Evolutionary conservation across 2,888 invertebrate species (phyloP).

Genomic region (Drosophila infuscata): DNA sequence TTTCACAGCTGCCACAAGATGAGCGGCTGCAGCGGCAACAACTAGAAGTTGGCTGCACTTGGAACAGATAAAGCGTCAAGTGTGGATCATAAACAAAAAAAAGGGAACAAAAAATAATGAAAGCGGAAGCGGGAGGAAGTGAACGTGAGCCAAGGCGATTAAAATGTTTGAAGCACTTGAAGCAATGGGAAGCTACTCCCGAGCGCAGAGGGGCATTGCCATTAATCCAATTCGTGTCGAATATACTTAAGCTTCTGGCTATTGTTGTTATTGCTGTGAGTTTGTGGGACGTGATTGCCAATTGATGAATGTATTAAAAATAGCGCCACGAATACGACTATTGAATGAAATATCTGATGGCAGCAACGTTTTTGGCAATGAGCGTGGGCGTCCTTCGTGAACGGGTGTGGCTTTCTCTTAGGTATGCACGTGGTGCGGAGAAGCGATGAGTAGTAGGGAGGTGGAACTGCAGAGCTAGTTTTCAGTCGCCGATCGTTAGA

Average conservation of each 20-base stretch:
- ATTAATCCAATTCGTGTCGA: constrained; percentile 43
- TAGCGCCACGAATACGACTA: constrained; percentile 50
- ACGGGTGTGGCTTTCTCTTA: constrained; percentile 16
- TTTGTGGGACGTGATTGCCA: constrained; percentile 57
- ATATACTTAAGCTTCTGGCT: background rate
- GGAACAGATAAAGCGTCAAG: constrained; percentile 55
- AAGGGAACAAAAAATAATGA: constrained; percentile 23
- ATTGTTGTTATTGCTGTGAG: constrained; percentile 7
- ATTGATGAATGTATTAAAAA: constrained; percentile 74
- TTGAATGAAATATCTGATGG: constrained; percentile 43
- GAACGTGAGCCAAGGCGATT: constrained; percentile 32
- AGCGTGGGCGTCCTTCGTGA: constrained; percentile 7
- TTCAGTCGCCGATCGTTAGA: constrained; percentile 22
- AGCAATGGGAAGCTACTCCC: constrained; percentile 22
- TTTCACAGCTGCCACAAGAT: constrained; percentile 44
- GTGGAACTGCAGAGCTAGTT: constrained; percentile 4
- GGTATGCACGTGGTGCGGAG: background rate
- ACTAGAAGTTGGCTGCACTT: constrained; percentile 56
- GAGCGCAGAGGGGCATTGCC: constrained; percentile 21
- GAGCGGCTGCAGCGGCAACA: constrained; percentile 9
- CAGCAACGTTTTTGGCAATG: constrained; percentile 47
- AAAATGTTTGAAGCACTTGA: constrained; percentile 33
- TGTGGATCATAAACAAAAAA: constrained; percentile 22
- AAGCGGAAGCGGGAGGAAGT: constrained; percentile 72
- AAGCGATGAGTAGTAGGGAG: background rate